Conservation (phyloP, 53 echinoderm and acorn worm species). For the Glandiceps talaboti region DNA sequence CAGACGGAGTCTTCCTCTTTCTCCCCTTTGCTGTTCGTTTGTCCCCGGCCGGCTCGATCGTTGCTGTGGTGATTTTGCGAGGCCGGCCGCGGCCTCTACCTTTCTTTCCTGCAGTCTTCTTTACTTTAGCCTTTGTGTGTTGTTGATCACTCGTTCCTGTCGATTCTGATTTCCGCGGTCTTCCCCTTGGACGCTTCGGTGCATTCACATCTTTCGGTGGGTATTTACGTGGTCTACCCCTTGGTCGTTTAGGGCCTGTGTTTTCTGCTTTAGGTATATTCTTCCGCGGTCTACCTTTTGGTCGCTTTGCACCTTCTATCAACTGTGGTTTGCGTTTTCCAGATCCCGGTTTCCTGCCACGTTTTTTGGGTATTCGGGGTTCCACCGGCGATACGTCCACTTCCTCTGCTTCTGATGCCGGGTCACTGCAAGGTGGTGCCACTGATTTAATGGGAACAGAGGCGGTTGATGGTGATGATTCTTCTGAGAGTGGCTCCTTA, state of each 20-base stretch:
- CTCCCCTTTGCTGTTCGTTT: neutral
- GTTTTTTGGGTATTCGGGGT: neutral
- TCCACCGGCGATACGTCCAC: neutral
- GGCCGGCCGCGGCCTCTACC: neutral
- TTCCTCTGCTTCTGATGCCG: neutral
- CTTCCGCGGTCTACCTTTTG: neutral
- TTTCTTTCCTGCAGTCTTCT: neutral
- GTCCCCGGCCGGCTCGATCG: neutral
- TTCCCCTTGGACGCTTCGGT: constrained; percentile 13
- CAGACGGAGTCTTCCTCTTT: neutral
- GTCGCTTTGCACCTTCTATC: neutral
- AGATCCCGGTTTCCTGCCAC: neutral
- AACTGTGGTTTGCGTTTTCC: neutral
- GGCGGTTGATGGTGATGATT: neutral
- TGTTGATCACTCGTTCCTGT: neutral
- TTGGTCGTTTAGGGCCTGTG: constrained; percentile 11
- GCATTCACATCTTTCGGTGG: constrained; percentile 15
- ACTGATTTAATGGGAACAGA: neutral
- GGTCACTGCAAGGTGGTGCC: neutral
- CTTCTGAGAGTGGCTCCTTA: neutral
- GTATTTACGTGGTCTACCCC: constrained; percentile 20
- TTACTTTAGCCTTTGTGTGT: neutral
- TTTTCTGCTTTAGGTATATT: neutral
- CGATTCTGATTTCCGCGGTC: constrained; percentile 7
- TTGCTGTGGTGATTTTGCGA: neutral